Evolutionary conservation across 1,140 invertebrate genomes (phyloP).

Genomic region (Drosophila littoralis): DNA sequence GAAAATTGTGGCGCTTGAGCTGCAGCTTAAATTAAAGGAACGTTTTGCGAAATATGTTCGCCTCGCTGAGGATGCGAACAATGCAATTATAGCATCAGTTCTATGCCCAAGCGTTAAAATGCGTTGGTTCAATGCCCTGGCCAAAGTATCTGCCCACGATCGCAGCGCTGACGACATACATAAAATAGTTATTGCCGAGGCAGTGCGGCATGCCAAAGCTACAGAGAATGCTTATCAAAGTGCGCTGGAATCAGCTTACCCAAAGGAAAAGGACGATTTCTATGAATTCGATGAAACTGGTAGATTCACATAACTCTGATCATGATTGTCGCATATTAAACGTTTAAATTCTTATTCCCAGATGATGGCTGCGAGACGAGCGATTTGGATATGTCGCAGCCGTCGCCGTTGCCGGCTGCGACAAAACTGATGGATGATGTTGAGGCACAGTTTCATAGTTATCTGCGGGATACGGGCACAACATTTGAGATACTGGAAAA

Average conservation of each 20-base stretch:
- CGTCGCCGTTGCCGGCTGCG: constrained; percentile 9
- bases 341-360: not conserved
- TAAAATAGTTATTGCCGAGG: constrained; percentile 24
- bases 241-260: not conserved
- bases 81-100: constrained; percentile 37
- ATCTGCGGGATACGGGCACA: constrained; percentile 31
- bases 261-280: constrained; percentile 27
- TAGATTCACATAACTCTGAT: not conserved
- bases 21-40: constrained; percentile 14
- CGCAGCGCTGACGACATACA: constrained; percentile 26
- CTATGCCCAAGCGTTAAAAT: constrained; percentile 38
- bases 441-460: constrained; percentile 22
- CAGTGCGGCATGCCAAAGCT: constrained; percentile 27
- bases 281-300: constrained; percentile 45
- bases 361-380: constrained; percentile 16
- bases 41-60: constrained; percentile 15
- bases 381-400: constrained; percentile 26
- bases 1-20: constrained; percentile 6
- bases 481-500: constrained; percentile 28
- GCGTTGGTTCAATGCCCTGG: constrained; percentile 35
- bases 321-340: too few species aligned
- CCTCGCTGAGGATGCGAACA: constrained; percentile 25
- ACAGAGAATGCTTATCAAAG: constrained; percentile 13
- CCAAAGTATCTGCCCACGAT: constrained; percentile 11
- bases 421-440: constrained; percentile 27